These are phyloP conservation scores for Rynchops niger DNA, from an alignment of 2,113 vertebrate genomes.

Conservation along the genomic window DNA sequence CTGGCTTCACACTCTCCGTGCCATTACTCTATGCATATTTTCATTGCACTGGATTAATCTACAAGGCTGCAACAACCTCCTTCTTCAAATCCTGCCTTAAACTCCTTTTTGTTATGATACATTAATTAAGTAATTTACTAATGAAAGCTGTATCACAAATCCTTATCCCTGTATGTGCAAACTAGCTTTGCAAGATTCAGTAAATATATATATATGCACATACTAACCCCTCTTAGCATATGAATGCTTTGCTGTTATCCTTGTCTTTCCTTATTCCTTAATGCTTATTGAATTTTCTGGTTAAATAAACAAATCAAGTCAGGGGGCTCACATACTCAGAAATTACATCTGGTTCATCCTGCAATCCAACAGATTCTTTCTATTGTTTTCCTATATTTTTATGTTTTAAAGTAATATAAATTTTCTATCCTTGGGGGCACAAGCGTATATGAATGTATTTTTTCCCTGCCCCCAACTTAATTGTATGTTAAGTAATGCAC, in stretches of 20 bases:
- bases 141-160: not conserved
- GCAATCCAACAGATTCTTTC: not conserved
- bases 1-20: not conserved
- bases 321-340: not conserved
- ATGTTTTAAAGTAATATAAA: not conserved
- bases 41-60: not conserved
- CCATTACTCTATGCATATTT: not conserved
- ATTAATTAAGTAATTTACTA: not conserved
- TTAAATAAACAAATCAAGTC: not conserved
- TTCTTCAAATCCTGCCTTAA: not conserved
- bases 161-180: not conserved
- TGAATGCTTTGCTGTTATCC: not conserved
- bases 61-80: not conserved
- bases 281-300: not conserved
- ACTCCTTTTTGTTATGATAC: not conserved
- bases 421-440: not conserved
- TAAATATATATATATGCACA: not conserved
- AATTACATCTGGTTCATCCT: not conserved
- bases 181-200: not conserved
- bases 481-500: not conserved
- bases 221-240: not conserved
- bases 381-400: not conserved
- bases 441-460: not conserved
- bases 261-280: not conserved
- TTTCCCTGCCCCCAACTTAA: not conserved